phyloP scores from a whole-genome alignment of 2,888 invertebrate genomes.

The Pemphredon lugubris region DNA sequence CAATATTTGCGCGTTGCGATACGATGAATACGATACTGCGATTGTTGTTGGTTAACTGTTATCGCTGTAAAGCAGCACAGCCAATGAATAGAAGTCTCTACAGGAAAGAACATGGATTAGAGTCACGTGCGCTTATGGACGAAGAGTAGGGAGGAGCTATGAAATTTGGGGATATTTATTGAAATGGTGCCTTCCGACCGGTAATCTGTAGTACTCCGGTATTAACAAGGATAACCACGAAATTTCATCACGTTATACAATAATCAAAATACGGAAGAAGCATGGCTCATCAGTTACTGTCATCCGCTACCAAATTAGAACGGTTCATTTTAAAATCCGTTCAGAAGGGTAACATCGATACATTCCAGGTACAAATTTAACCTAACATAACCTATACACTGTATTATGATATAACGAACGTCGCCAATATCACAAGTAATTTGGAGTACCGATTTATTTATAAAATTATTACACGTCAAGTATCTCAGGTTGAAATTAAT shows the following conservation, averaged over 20 bases:
- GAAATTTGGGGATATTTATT: slow-evolving; percentile 19
- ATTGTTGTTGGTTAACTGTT: no score
- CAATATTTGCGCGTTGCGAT: no score
- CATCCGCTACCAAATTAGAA: slow-evolving; percentile 84
- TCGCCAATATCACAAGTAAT: neutral
- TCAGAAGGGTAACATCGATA: slow-evolving; percentile 78
- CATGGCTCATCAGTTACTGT: slow-evolving; percentile 86
- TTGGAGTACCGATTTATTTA: neutral
- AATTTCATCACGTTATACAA: slow-evolving; percentile 61
- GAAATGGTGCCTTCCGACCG: slow-evolving; percentile 45
- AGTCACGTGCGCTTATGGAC: slow-evolving; percentile 5
- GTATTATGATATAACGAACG: slow-evolving; percentile 61
- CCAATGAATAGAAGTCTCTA: no score
- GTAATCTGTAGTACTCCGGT: slow-evolving; percentile 37
- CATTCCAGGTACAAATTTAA: slow-evolving; percentile 76
- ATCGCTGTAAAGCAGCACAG: no score
- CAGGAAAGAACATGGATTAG: neutral
- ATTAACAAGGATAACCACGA: slow-evolving; percentile 19
- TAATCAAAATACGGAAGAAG: slow-evolving; percentile 52
- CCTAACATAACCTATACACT: slow-evolving; percentile 69
- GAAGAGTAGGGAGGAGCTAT: neutral
- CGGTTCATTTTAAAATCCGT: slow-evolving; percentile 80
- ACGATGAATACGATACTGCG: no score
- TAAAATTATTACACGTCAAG: neutral
- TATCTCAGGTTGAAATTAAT: neutral